Evolutionary conservation across 2,888 invertebrate genomes (phyloP).

Genomic region (Ceratothoa steindachneri): DNA sequence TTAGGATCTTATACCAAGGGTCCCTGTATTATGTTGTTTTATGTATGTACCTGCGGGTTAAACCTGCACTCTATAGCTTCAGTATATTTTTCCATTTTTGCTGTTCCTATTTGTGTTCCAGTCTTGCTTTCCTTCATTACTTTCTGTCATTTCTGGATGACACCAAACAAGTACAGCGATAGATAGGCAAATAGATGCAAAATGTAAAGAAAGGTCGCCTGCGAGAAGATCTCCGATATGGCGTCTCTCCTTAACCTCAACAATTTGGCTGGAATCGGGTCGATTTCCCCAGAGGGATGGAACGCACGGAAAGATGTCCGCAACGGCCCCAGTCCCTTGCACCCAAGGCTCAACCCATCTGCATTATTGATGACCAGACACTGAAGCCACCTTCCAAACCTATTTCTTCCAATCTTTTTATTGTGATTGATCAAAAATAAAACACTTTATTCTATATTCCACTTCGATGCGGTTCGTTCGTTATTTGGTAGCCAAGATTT

Average conservation of each 20-base stretch:
- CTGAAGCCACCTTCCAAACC: neutral
- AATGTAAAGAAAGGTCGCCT: neutral
- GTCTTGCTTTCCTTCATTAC: too few relatives aligned
- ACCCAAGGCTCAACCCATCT: neutral
- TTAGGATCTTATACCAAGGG: too few relatives aligned
- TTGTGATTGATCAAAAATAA: neutral
- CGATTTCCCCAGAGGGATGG: neutral
- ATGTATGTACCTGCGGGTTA: too few relatives aligned
- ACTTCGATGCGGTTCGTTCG: too few relatives aligned
- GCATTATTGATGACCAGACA: neutral
- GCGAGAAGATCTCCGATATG: neutral
- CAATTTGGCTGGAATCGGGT: neutral
- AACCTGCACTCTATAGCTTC: too few relatives aligned
- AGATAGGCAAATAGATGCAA: too few relatives aligned
- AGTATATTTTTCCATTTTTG: too few relatives aligned
- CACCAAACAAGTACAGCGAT: too few relatives aligned
- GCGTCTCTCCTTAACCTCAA: neutral
- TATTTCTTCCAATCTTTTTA: neutral
- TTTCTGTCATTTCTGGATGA: too few relatives aligned
- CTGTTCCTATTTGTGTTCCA: too few relatives aligned
- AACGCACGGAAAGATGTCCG: neutral
- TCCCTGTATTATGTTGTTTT: too few relatives aligned
- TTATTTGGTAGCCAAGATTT: too few relatives aligned
- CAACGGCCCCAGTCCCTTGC: neutral
- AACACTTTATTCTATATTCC: neutral